phyloP scores from a whole-genome alignment of 1,140 invertebrate genomes.

The Sminthurides bifidus region DNA sequence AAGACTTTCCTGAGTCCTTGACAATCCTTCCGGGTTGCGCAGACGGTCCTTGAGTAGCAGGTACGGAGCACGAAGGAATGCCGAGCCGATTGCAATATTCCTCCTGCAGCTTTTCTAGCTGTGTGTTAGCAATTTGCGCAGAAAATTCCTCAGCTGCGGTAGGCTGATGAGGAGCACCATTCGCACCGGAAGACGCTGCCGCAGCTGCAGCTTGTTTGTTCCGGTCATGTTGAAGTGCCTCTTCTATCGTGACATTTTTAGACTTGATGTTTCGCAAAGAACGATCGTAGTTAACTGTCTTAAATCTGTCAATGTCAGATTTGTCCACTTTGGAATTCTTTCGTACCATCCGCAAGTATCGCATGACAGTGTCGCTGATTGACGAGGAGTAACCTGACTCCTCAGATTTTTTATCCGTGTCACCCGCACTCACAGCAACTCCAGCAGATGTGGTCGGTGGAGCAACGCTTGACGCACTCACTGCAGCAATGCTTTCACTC shows the following conservation, averaged over 20 bases:
- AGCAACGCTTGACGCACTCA: conserved; percentile 1
- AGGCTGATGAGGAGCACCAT: background rate
- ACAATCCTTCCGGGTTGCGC: background rate
- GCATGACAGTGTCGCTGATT: conserved; percentile 69
- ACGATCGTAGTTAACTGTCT: conserved; percentile 74
- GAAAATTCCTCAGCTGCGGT: background rate
- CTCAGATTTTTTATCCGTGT: conserved; percentile 37
- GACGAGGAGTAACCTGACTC: conserved; percentile 72
- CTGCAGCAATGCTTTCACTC: background rate
- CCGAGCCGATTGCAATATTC: background rate
- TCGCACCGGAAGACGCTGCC: conserved; percentile 43
- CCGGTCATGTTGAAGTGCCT: conserved; percentile 37
- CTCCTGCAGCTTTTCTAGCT: background rate
- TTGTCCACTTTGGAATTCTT: conserved; percentile 62
- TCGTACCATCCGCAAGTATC: conserved; percentile 67
- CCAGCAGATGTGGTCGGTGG: conserved; percentile 11
- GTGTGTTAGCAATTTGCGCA: background rate
- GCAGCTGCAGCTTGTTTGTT: conserved; percentile 54
- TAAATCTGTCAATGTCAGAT: conserved; percentile 67
- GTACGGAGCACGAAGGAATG: background rate
- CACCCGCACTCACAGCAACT: conserved; percentile 9
- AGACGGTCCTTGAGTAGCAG: background rate
- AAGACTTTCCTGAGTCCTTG: conserved; percentile 24
- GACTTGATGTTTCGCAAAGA: conserved; percentile 71
- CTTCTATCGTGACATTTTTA: conserved; percentile 42